phyloP scores from a whole-genome alignment of 2,797 vertebrate species.

The Coluber constrictor region DNA sequence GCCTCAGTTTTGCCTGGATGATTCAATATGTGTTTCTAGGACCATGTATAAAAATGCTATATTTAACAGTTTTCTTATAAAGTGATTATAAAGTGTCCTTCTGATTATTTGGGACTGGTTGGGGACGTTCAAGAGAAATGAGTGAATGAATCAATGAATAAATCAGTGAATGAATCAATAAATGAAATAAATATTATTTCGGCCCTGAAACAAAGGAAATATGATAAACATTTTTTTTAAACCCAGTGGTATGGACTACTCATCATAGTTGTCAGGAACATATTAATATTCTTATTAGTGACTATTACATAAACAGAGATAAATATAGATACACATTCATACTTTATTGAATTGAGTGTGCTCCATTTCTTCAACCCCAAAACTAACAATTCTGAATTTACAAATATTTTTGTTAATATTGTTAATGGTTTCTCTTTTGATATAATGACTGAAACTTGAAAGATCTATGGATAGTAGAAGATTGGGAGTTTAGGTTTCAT shows the following conservation, averaged over 20 bases:
- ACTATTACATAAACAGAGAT: background rate
- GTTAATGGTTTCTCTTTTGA: background rate
- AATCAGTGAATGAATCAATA: background rate
- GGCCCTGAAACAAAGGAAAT: background rate
- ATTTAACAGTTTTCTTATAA: background rate
- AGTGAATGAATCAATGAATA: background rate
- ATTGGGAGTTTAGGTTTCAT: background rate
- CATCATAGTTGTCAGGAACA: background rate
- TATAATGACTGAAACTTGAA: slow-evolving; percentile 17
- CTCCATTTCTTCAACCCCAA: background rate
- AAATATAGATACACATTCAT: background rate
- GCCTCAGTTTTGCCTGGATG: background rate
- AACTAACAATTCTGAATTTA: background rate
- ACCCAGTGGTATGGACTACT: background rate
- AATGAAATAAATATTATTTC: background rate
- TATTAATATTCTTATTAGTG: background rate
- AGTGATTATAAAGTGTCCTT: background rate
- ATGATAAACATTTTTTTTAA: background rate
- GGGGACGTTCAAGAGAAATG: background rate
- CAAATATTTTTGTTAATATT: background rate
- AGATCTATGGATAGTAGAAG: background rate
- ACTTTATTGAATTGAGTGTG: background rate
- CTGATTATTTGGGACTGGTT: background rate
- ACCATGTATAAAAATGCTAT: background rate
- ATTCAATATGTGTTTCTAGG: background rate